Conservation (phyloP, 2,797 vertebrate genomes). For the Pipistrellus kuhlii region DNA sequence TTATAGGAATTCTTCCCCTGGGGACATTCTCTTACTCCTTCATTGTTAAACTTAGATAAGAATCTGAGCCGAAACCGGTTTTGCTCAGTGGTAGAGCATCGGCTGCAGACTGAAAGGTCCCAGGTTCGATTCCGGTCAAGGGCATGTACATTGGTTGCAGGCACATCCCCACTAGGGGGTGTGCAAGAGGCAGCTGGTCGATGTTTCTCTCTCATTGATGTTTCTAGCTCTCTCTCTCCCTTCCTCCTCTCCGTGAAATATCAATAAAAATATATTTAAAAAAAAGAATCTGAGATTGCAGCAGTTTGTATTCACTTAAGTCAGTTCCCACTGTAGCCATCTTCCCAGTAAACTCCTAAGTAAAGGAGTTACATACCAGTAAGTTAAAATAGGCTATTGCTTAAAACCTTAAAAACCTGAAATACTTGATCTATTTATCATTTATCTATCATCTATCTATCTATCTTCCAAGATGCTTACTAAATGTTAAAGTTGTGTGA, state of each 20-base stretch:
- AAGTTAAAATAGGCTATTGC: not conserved
- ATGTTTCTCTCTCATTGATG: too few relatives aligned
- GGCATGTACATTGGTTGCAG: too few relatives aligned
- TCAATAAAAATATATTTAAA: too few relatives aligned
- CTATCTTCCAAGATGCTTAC: not conserved
- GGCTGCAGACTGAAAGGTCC: too few relatives aligned
- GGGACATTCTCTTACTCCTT: not conserved
- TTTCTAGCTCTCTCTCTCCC: too few relatives aligned
- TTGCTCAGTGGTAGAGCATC: too few relatives aligned
- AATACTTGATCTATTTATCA: not conserved
- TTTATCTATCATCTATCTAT: not conserved
- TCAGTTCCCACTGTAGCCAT: not conserved
- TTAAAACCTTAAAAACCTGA: not conserved
- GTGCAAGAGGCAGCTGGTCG: too few relatives aligned
- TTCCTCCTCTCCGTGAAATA: too few relatives aligned
- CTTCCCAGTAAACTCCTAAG: not conserved
- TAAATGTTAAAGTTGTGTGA: not conserved
- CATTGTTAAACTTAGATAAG: not conserved
- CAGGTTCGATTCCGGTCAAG: too few relatives aligned
- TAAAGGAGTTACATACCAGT: not conserved
- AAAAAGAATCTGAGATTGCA: not conserved
- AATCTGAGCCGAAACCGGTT: not conserved
- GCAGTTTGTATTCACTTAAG: not conserved
- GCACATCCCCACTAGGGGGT: too few relatives aligned
- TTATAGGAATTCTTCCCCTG: not conserved